Percentiles rank a stretch among this genome's conserved stretches.
These are phyloP conservation scores for Argyra leucocephala DNA, from an alignment of 2,888 invertebrate species.

Conservation along the genomic window DNA sequence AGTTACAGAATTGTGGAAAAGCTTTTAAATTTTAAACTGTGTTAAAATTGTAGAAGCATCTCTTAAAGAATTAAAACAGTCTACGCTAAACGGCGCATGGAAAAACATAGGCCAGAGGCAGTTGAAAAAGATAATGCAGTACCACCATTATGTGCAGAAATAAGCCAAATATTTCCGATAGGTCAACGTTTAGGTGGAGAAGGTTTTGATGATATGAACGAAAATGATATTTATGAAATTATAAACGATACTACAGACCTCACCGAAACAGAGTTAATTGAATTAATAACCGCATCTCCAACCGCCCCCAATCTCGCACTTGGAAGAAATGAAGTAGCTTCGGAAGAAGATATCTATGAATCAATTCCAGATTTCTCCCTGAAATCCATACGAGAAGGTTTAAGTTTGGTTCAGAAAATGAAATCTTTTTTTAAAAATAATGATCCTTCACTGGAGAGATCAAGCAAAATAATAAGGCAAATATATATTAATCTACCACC, in stretches of 20 bases:
- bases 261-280: background rate
- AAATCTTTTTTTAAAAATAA: background rate
- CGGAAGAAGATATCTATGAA: constrained; percentile 7
- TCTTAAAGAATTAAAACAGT: constrained; percentile 11
- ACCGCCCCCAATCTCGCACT: background rate
- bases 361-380: background rate
- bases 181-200: constrained; percentile 5
- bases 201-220: constrained; percentile 5
- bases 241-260: background rate
- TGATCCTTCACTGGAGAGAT: background rate
- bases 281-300: background rate
- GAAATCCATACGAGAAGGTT: background rate
- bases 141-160: background rate
- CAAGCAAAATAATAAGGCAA: background rate
- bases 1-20: constrained; percentile 9
- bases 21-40: constrained; percentile 12
- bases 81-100: constrained; percentile 11
- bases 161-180: background rate
- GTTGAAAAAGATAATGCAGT: constrained; percentile 7
- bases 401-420: background rate
- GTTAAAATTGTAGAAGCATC: constrained; percentile 11
- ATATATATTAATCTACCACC: background rate
- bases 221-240: background rate
- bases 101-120: constrained; percentile 13
- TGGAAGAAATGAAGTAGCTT: background rate